These are phyloP conservation scores for Eubasilissa splendida DNA, from an alignment of 2,888 invertebrate genomes.

Conservation along the genomic window DNA sequence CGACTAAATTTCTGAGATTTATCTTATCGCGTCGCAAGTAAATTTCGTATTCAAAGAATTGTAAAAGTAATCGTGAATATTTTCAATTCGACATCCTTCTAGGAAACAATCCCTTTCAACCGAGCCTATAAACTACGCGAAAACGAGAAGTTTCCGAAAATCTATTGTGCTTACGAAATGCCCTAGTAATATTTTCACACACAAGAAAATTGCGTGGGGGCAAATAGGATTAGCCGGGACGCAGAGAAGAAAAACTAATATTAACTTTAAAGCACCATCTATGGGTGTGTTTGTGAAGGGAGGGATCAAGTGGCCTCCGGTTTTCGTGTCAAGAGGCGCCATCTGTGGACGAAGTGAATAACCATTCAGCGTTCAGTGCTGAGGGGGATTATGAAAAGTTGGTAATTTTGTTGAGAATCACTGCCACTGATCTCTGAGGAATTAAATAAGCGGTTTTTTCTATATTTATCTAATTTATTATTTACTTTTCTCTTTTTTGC, in stretches of 20 bases:
- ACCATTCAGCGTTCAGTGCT: not conserved
- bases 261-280: constrained; percentile 23
- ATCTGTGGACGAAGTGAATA: not conserved
- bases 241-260: constrained; percentile 20
- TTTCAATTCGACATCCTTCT: too few relatives aligned
- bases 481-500: too few relatives aligned
- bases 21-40: too few relatives aligned
- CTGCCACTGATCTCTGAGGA: constrained; percentile 15
- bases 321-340: not conserved
- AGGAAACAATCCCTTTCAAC: too few relatives aligned
- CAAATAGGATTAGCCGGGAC: constrained; percentile 3
- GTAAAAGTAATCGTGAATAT: too few relatives aligned
- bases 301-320: constrained; percentile 8
- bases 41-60: too few relatives aligned
- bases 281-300: constrained; percentile 8
- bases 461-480: not conserved
- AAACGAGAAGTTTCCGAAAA: too few relatives aligned
- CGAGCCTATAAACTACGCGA: too few relatives aligned
- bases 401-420: not conserved
- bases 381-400: constrained; percentile 18
- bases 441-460: constrained; percentile 11
- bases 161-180: too few relatives aligned
- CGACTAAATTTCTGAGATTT: too few relatives aligned
- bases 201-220: constrained; percentile 4
- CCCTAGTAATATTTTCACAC: too few relatives aligned